These are phyloP conservation scores for Camponotus pennsylvanicus DNA, from an alignment of 1,140 invertebrate genomes.

Conservation along the genomic window DNA sequence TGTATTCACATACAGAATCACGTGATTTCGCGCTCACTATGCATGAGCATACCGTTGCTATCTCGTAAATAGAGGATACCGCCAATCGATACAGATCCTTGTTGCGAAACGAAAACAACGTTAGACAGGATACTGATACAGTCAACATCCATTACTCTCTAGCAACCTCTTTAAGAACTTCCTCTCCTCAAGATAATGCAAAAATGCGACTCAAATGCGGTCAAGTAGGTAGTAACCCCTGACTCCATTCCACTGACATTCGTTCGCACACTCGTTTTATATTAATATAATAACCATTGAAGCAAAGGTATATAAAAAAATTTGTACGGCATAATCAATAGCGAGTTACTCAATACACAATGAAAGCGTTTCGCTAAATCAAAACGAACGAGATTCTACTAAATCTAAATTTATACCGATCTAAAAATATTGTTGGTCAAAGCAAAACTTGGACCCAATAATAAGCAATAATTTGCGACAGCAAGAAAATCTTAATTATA, in stretches of 20 bases:
- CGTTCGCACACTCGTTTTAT: slow-evolving; percentile 54
- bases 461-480: not conserved
- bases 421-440: not conserved
- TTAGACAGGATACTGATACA: not conserved
- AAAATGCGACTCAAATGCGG: slow-evolving; percentile 14
- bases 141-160: not conserved
- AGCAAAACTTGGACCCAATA: not conserved
- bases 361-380: not conserved
- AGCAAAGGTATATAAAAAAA: not conserved
- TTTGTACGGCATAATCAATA: not conserved
- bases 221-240: not conserved
- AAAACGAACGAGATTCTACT: not conserved
- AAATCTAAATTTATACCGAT: not conserved
- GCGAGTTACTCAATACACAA: not conserved
- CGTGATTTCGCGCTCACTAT: not conserved
- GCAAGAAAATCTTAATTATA: not conserved
- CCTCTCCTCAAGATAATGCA: slow-evolving; percentile 10
- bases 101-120: slow-evolving; percentile 9
- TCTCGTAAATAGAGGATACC: not conserved
- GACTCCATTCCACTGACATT: not conserved
- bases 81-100: slow-evolving; percentile 33
- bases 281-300: slow-evolving; percentile 65
- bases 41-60: not conserved
- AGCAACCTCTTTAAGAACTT: slow-evolving; percentile 24
- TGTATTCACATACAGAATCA: slow-evolving; percentile 14